phyloP scores from a whole-genome alignment of 2,797 vertebrate genomes.

The Artibeus jamaicensis region DNA sequence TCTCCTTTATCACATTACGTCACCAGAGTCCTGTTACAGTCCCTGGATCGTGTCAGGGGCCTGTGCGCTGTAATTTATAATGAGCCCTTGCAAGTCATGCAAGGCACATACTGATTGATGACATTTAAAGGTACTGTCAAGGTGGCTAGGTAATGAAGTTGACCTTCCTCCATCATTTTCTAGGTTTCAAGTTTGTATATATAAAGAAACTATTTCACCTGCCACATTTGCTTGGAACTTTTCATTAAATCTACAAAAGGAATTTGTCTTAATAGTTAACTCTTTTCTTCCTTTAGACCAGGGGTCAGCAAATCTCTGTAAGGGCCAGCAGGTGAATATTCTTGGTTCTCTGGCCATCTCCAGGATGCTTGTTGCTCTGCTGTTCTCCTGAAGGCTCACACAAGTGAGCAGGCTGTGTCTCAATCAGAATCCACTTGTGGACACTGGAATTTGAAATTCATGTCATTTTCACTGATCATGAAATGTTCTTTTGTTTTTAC shows the following conservation, averaged over 20 bases:
- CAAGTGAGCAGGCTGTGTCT: neutral
- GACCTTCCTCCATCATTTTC: constrained; percentile 61
- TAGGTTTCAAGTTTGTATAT: constrained; percentile 60
- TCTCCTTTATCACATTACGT: constrained; percentile 28
- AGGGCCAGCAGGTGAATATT: constrained; percentile 3
- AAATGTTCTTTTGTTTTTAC: neutral
- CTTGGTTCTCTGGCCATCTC: neutral
- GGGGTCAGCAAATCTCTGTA: neutral
- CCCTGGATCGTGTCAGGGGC: neutral
- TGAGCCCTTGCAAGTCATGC: neutral
- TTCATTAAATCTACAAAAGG: constrained; percentile 1
- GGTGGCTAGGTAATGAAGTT: constrained; percentile 53
- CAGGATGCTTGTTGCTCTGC: neutral
- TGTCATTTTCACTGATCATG: neutral
- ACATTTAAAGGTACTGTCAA: constrained; percentile 50
- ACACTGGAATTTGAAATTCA: neutral
- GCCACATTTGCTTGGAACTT: neutral
- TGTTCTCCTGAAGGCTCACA: neutral
- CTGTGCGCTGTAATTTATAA: constrained; percentile 45
- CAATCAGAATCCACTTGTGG: neutral
- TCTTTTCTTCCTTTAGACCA: constrained; percentile 31
- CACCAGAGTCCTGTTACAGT: neutral
- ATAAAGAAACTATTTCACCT: constrained; percentile 45
- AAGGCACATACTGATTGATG: constrained; percentile 5
- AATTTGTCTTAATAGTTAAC: constrained; percentile 2